Percentiles rank a stretch among this genome's conserved stretches.
Conservation (phyloP, 2,797 vertebrate genomes). For the Urosaurus nigricauda region DNA sequence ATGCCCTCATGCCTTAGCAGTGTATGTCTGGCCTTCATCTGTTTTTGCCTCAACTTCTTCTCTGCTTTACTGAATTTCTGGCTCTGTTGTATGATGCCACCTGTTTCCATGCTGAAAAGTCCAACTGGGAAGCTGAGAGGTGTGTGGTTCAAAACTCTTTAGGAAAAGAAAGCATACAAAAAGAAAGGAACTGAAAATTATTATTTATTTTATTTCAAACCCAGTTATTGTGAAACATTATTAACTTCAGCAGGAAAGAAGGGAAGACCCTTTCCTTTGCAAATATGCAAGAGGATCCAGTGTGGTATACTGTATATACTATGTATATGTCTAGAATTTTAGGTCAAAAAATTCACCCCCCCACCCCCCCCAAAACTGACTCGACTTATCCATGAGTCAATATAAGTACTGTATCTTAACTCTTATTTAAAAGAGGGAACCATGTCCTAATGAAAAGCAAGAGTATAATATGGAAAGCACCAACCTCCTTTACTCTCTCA, state of each 20-base stretch:
- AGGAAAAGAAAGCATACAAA: not conserved
- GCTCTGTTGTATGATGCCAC: slow-evolving; percentile 39
- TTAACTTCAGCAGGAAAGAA: not conserved
- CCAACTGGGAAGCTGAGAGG: slow-evolving; percentile 9
- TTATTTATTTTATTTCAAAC: not conserved
- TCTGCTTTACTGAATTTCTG: slow-evolving; percentile 83
- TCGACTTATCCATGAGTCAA: too few relatives aligned
- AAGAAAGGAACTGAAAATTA: not conserved
- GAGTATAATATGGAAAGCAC: too few relatives aligned
- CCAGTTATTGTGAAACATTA: not conserved
- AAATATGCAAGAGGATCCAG: not conserved
- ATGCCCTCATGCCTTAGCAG: slow-evolving; percentile 92
- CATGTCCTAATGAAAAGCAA: too few relatives aligned
- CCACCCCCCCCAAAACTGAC: too few relatives aligned
- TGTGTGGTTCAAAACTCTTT: slow-evolving; percentile 8
- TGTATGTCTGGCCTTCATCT: slow-evolving; percentile 87
- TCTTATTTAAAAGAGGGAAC: too few relatives aligned
- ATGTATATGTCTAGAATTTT: too few relatives aligned
- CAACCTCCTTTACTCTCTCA: too few relatives aligned
- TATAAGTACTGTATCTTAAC: too few relatives aligned
- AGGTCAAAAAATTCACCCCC: too few relatives aligned
- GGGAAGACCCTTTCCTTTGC: not conserved
- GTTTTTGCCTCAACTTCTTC: slow-evolving; percentile 91
- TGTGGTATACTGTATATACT: too few relatives aligned
- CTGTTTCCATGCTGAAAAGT: slow-evolving; percentile 55